These are phyloP conservation scores for Tryphoninae sp. DNA, from an alignment of 2,888 invertebrate genomes.

Conservation along the genomic window DNA sequence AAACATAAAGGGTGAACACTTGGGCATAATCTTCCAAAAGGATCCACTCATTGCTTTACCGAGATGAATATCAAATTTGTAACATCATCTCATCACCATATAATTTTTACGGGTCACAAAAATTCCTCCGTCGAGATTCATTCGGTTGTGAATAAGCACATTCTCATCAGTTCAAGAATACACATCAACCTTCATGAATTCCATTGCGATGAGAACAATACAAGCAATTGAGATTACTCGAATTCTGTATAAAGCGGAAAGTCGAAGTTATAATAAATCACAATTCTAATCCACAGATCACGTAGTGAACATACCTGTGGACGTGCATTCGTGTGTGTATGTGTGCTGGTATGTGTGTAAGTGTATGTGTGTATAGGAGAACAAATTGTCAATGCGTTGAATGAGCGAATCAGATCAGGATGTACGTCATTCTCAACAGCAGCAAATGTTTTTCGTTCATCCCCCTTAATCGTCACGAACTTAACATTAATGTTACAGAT, in stretches of 20 bases:
- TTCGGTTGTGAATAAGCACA: conserved; percentile 14
- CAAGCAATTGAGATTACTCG: conserved; percentile 45
- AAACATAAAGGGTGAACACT: neutral
- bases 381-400: conserved; percentile 43
- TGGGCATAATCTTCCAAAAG: conserved; percentile 40
- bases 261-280: no score
- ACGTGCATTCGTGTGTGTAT: neutral
- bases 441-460: neutral
- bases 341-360: conserved; percentile 7
- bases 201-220: conserved; percentile 51
- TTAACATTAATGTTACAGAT: conserved; percentile 31
- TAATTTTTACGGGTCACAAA: conserved; percentile 59
- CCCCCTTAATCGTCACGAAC: neutral
- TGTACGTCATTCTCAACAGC: conserved; percentile 9
- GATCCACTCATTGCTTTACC: conserved; percentile 15
- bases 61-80: conserved; percentile 40
- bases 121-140: conserved; percentile 47
- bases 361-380: conserved; percentile 37
- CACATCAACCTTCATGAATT: conserved; percentile 29
- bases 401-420: conserved; percentile 10
- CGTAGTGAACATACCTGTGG: conserved; percentile 2
- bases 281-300: conserved; percentile 5
- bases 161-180: conserved; percentile 39
- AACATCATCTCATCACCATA: conserved; percentile 45
- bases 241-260: neutral